Evolutionary conservation across 1,140 invertebrate species (phyloP), one percentile per base, ranked within the genome.

Genomic region (Lepidurus couesii): DNA sequence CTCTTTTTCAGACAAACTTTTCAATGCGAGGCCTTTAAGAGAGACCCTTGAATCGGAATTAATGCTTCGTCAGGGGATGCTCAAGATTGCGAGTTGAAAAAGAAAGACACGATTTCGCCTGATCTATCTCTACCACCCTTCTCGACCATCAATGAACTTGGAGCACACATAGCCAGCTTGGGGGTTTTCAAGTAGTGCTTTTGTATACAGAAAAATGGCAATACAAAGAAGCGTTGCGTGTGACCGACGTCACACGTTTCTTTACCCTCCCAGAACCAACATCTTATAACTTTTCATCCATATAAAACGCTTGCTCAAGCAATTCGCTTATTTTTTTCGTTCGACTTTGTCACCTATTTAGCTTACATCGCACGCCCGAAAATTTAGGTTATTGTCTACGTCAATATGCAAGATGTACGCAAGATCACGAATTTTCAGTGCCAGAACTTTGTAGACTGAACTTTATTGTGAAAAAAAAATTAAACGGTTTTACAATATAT

Each of bases 71-170:
- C 53, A 65, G 53, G 16, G 21, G 53, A 16, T 65, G n/a, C 16
- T 65, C 16, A 65, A 65, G 53, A 21, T 21, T n/a, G 53, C n/a
- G 53, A 65, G 53, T 65, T 65, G 53, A 65, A 65, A 47, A 65
- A 65, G 53, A 65, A 65, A 65, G 13, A 21, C 53, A 65, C 53
- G 53, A 65, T 65, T 65, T 65, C 21, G 53, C 53, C 53, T 65
- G 53, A 65, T 65, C 53, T 65, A 65, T 65, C 53, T 65, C 53
- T 65, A 65, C 16, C 53, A 65, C 53, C 53, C 21, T 65, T 65
- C 21, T 65, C 53, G 16, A 21, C 53, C 53, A 65, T 65, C 53
- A 65, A 65, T 65, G 21, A 21, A 65, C 53, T 65, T 65, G 16
- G 21, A 65, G 53, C 53, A 65, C 53, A 34, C 34, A 65, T n/a